Evolutionary conservation across 1,140 invertebrate species (phyloP).

Genomic region (Achatina immaculata): DNA sequence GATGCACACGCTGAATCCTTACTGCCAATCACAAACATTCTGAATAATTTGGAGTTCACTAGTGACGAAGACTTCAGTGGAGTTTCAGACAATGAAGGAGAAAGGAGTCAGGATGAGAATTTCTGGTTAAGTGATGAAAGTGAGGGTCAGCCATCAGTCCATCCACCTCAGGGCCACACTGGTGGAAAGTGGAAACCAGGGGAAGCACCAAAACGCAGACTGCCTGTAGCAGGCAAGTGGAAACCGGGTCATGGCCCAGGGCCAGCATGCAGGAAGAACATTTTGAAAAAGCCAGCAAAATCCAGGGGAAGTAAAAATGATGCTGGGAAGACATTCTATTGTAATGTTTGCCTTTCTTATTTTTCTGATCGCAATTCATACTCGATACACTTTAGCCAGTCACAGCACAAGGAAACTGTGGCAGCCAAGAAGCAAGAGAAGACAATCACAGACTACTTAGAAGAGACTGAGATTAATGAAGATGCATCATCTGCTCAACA

Average conservation of each 20-base stretch:
- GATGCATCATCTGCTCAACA: not conserved
- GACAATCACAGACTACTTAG: constrained; percentile 1
- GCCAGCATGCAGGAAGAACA: constrained; percentile 27
- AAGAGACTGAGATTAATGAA: not conserved
- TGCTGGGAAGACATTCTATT: constrained; percentile 40
- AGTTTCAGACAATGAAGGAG: constrained; percentile 55
- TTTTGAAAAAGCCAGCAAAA: constrained; percentile 53
- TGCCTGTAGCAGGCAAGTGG: constrained; percentile 49
- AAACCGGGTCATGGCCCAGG: constrained; percentile 48
- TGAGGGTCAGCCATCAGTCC: constrained; percentile 55
- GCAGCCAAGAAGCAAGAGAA: constrained; percentile 23
- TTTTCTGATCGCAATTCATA: constrained; percentile 37
- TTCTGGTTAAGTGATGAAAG: constrained; percentile 41
- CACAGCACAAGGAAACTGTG: constrained; percentile 13
- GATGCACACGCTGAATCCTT: constrained; percentile 35
- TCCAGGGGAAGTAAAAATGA: constrained; percentile 2
- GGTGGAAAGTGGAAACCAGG: constrained; percentile 83
- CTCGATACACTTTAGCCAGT: constrained; percentile 38
- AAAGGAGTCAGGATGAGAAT: constrained; percentile 44
- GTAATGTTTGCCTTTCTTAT: constrained; percentile 50
- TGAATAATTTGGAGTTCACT: constrained; percentile 62
- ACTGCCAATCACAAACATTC: constrained; percentile 61
- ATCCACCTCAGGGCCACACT: constrained; percentile 76
- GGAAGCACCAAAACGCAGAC: constrained; percentile 44
- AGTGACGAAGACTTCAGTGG: constrained; percentile 60